Percentiles rank a stretch among this genome's conserved stretches.
Conservation (phyloP, 1,140 invertebrate genomes). For the Fopius arisanus region DNA sequence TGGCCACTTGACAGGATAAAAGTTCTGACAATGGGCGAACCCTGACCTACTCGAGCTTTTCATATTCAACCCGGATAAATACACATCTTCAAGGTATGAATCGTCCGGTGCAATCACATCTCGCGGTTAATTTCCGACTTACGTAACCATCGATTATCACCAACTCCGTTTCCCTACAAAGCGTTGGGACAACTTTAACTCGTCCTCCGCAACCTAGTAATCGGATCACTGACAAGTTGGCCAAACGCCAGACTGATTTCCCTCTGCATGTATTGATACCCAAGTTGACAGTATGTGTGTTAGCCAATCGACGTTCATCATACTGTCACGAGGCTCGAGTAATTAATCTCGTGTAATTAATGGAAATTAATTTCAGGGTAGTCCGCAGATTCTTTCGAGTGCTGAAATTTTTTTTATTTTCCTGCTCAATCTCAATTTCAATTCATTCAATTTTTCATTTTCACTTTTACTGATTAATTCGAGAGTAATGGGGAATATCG, state of each 20-base stretch:
- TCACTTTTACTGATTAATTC: too few relatives aligned
- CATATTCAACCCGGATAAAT: background rate
- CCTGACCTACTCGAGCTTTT: background rate
- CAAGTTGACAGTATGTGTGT: background rate
- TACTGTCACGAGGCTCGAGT: background rate
- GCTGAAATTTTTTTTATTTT: too few relatives aligned
- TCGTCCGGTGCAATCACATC: background rate
- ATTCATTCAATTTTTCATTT: too few relatives aligned
- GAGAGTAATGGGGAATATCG: too few relatives aligned
- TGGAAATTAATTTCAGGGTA: background rate
- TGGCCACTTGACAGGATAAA: background rate
- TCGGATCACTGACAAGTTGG: slow-evolving; percentile 14
- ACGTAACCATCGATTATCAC: slow-evolving; percentile 4
- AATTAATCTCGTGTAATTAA: background rate
- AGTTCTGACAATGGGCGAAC: background rate
- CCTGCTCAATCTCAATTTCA: too few relatives aligned
- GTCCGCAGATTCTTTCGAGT: too few relatives aligned
- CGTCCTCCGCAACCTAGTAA: background rate
- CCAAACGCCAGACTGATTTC: background rate
- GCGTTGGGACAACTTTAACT: background rate
- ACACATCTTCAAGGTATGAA: too few relatives aligned
- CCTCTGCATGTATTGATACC: background rate
- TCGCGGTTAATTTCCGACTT: background rate
- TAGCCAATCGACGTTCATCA: background rate
- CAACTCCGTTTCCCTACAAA: background rate